Percentiles rank a stretch among this genome's conserved stretches.
Evolutionary conservation across 2,888 invertebrate genomes (phyloP).

Genomic region (Drosophila melanosoma): DNA sequence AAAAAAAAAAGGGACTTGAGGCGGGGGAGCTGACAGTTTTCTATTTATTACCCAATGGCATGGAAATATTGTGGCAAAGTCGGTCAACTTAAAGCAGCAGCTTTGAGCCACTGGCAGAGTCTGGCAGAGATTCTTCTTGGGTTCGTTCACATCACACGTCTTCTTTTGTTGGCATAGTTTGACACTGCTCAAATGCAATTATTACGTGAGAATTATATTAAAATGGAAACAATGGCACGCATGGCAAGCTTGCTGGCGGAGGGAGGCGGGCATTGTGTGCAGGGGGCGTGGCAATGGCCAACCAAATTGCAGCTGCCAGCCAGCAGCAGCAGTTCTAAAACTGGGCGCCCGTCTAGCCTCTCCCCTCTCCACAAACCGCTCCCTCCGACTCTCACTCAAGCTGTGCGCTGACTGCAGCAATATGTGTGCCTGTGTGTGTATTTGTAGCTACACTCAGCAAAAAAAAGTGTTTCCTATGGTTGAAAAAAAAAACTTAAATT

Average conservation of each 20-base stretch:
- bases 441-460: slow-evolving; percentile 31
- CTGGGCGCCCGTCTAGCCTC: slow-evolving; percentile 29
- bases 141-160: slow-evolving; percentile 58
- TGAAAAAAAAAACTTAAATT: not conserved
- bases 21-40: not conserved
- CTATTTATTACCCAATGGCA: not conserved
- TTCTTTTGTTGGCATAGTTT: slow-evolving; percentile 64
- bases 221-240: slow-evolving; percentile 78
- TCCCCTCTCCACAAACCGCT: no score
- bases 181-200: slow-evolving; percentile 79
- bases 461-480: not conserved
- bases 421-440: slow-evolving; percentile 2
- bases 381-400: not conserved
- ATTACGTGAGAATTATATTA: slow-evolving; percentile 83
- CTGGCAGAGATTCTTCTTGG: slow-evolving; percentile 17
- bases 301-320: slow-evolving; percentile 62
- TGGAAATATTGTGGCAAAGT: slow-evolving; percentile 9
- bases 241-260: not conserved
- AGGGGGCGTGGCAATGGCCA: slow-evolving; percentile 3
- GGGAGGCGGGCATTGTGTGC: not conserved
- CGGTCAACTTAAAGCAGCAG: slow-evolving; percentile 19
- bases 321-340: slow-evolving; percentile 37
- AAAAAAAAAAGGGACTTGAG: not conserved
- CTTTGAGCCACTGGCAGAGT: not conserved
- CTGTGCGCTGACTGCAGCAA: slow-evolving; percentile 1